phyloP scores from a whole-genome alignment of 2,113 vertebrate species.

The Rattus norvegicus region DNA sequence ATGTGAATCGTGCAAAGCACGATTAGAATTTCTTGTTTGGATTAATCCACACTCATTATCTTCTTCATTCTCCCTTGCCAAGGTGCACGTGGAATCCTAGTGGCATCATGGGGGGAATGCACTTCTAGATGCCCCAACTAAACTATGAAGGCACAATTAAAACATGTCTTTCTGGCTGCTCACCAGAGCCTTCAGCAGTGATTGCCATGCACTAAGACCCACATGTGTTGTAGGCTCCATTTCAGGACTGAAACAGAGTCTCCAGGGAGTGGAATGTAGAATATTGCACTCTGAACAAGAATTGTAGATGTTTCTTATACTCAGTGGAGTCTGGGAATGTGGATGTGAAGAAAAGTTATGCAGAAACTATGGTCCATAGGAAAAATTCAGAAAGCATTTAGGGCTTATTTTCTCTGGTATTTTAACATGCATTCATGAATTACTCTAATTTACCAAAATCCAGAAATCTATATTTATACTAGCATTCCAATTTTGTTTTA shows the following conservation, averaged over 20 bases:
- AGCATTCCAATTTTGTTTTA: constrained; percentile 47
- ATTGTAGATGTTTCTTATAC: background rate
- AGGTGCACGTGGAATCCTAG: background rate
- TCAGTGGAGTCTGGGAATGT: background rate
- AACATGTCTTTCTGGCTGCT: background rate
- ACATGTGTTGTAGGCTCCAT: background rate
- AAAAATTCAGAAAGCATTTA: background rate
- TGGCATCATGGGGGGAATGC: background rate
- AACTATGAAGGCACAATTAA: background rate
- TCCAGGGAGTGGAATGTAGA: background rate
- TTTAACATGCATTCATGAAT: constrained; percentile 11
- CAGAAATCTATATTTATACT: background rate
- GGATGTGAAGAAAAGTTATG: background rate
- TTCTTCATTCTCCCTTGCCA: background rate
- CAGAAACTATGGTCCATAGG: background rate
- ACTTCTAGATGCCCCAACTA: background rate
- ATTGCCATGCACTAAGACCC: background rate
- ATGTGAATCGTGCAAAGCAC: constrained; percentile 21
- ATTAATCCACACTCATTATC: background rate
- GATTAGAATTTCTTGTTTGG: constrained; percentile 42
- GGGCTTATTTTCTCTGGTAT: background rate
- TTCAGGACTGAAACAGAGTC: background rate
- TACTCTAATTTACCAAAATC: constrained; percentile 23
- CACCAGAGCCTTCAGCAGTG: background rate
- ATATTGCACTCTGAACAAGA: background rate